phyloP scores from a whole-genome alignment of 2,888 invertebrate species.

The Eristalis tenax region DNA sequence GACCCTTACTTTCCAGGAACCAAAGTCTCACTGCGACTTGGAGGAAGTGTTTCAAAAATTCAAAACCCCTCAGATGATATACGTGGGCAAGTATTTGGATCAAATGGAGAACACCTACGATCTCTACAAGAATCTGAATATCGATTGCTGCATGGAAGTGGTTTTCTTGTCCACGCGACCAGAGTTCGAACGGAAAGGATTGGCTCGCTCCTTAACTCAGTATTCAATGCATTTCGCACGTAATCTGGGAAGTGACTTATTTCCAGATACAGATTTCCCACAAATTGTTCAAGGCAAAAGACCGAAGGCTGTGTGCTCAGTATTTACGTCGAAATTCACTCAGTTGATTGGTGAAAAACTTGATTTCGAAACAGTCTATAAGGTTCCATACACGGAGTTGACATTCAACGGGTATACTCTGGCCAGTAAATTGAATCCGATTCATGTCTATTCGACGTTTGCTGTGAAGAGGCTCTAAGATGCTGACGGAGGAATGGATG shows the following conservation, averaged over 20 bases:
- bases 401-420: constrained; percentile 83
- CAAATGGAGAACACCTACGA: constrained; percentile 83
- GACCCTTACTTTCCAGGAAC: constrained; percentile 71
- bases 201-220: constrained; percentile 83
- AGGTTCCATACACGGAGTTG: constrained; percentile 82
- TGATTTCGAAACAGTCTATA: constrained; percentile 82
- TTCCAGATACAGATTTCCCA: constrained; percentile 62
- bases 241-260: constrained; percentile 79
- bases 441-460: constrained; percentile 73
- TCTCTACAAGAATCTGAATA: constrained; percentile 84
- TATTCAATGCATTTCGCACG: constrained; percentile 83
- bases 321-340: constrained; percentile 83
- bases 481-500: neutral
- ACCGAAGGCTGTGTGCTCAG: constrained; percentile 81
- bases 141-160: constrained; percentile 85
- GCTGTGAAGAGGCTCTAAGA: constrained; percentile 69
- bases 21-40: constrained; percentile 76
- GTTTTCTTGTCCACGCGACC: constrained; percentile 85
- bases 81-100: constrained; percentile 84
- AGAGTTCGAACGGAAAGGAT: constrained; percentile 82
- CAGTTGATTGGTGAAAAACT: constrained; percentile 83
- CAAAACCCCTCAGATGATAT: constrained; percentile 83
- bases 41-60: constrained; percentile 79
- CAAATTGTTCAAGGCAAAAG: constrained; percentile 72
- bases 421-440: constrained; percentile 82